Evolutionary conservation across 1,140 invertebrate species (phyloP), one percentile per base, ranked within the genome.

Genomic region (Eupristina koningsbergeri): DNA sequence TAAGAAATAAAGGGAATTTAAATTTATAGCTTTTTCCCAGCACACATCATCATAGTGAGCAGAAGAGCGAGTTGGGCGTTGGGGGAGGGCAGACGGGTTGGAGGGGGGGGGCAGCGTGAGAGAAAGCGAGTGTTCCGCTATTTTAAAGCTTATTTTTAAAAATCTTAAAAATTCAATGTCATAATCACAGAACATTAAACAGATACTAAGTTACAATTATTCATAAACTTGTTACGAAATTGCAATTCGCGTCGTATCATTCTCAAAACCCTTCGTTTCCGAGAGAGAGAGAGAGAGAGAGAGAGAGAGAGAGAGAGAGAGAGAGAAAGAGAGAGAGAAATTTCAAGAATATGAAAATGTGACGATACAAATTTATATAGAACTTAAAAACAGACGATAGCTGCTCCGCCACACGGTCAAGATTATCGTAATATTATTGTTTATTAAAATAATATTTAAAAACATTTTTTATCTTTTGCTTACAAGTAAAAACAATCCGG

Each of bases 351-450:
- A 13, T 26, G 19, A 58, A 58, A 26, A 26, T 58, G 3, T 58
- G 26, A 58, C 26, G 6, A 5, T 58, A 58, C 53, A 58, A 58
- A 58, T 58, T 26, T 58, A 58, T 58, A 58, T 58, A 58, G 26
- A 26, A 58, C 26, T 67, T 9, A 15, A 67, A 13, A 31, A 17
- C 19, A 26, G 22, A 41, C 71, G 71, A 74, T 39, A n/a, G 41
- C 26, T 47, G 71, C 71, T 74, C 71, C 71, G 71, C 71, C 71
- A 74, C 8, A 74, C 71, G 41, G 41, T 22, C 71, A 34, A 45
- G 39, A n/a, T 39, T 19, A 34, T 39, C 34, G 7, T 69, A 69
- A 17, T 53, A 53, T 53, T 17, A 26, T 50, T 50, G 47, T 50
- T 58, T 58, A 13, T 26, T 58, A 58, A 26, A 58, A 26, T n/a